Base-by-base conservation (phyloP, 1,140 invertebrate species). In the Cylas formicarius region DNA sequence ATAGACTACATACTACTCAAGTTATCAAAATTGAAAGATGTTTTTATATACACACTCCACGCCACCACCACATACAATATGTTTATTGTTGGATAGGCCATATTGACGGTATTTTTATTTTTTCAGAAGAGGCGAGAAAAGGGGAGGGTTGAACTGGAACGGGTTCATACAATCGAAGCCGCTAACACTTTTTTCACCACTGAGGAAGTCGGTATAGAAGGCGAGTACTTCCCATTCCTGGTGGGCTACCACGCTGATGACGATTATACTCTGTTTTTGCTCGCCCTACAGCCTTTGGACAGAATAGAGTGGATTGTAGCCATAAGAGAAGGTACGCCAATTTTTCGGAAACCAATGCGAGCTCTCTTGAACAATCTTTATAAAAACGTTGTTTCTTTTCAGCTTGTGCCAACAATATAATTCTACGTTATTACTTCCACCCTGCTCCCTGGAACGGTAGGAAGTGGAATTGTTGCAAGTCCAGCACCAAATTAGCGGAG, bases 201-300 rank as follows among this genome's bases (percentile, higher is more conserved):
- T 11, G 59, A 63, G 21, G 62, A 57, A 55, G 66, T 43, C 37
- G 60, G 50, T 9, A 26, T 39, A 47, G 58, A 51, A 49, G 58
- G 38, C 45, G 61, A 53, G 52, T 76, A 74, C 44, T 72, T 72
- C 61, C 75, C 74, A 41, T 76, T 79, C 65, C 79, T 85, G 73
- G 76, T 88, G 48, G 82, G 82, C 31, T 88, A 87, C 67, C 74
- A 76, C 35, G 81, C 84, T 56, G 74, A 74, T 32, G 68, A 72
- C 34, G 81, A 84, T 55, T 86, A 86, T 65, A 84, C 78, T 13
- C 69, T 90, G 38, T 89, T 88, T 65, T 74, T 90, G 41, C 72
- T 86, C 28, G 81, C 84, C 19, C 69, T 73, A 39, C 74, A 76
- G 56, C 77, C 83, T 35, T 74, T 77, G 44, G 82, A 88, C 56